Conservation (phyloP, 1,140 invertebrate genomes). For the Limonius californicus region DNA sequence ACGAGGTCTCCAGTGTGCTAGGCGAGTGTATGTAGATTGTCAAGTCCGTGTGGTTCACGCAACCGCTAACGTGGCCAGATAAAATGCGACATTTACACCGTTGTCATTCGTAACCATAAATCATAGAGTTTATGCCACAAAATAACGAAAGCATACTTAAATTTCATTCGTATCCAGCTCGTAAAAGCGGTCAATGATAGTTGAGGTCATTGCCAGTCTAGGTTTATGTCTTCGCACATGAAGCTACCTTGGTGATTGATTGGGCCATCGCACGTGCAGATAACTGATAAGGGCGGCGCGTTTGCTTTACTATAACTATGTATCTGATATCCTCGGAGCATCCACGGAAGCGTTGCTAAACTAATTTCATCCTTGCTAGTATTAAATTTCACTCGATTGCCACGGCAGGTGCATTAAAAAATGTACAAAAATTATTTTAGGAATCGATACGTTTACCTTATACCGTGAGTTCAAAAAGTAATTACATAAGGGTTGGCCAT, state of each 20-base stretch:
- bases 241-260: slow-evolving; percentile 22
- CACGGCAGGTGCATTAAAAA: too few species aligned
- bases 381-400: too few species aligned
- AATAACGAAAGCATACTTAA: slow-evolving; percentile 26
- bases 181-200: slow-evolving; percentile 23
- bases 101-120: slow-evolving; percentile 26
- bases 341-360: too few species aligned
- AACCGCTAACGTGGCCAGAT: slow-evolving; percentile 24
- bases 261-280: slow-evolving; percentile 22
- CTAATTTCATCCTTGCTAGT: too few species aligned
- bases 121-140: slow-evolving; percentile 26
- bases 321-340: too few species aligned
- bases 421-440: too few species aligned
- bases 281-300: slow-evolving; percentile 20
- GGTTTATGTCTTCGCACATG: slow-evolving; percentile 24
- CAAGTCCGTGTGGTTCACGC: slow-evolving; percentile 20
- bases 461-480: too few species aligned
- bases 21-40: slow-evolving; percentile 25
- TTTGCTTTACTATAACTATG: too few species aligned
- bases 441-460: too few species aligned
- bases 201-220: slow-evolving; percentile 20
- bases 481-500: too few species aligned
- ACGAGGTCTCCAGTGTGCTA: slow-evolving; percentile 17
- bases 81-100: slow-evolving; percentile 27
- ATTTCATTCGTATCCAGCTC: slow-evolving; percentile 26